A percentile compares a stretch with the other conserved stretches of the same genome.
phyloP scores from a whole-genome alignment of 2,797 vertebrate genomes.

The Acanthurus lineatus region DNA sequence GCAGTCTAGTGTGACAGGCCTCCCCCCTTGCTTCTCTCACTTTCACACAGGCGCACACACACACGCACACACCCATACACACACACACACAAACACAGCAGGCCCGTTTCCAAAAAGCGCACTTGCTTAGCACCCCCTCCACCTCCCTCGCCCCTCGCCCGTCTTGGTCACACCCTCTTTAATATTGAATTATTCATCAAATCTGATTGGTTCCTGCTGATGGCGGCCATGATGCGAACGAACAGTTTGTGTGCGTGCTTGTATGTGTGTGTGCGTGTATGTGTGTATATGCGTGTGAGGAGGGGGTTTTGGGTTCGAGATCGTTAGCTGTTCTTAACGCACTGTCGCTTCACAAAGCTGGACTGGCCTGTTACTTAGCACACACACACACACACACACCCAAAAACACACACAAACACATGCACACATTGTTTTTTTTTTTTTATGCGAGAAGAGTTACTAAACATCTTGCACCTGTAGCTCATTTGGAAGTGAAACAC shows the following conservation, averaged over 20 bases:
- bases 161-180: constrained; percentile 84
- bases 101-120: constrained; percentile 78
- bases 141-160: background rate
- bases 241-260: constrained; percentile 59
- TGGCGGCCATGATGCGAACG: constrained; percentile 77
- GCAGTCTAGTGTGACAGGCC: constrained; percentile 87
- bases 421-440: background rate
- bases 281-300: background rate
- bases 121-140: constrained; percentile 68
- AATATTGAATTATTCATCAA: constrained; percentile 88
- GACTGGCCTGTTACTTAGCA: constrained; percentile 18
- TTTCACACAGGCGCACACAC: constrained; percentile 50
- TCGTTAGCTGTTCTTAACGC: constrained; percentile 63
- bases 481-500: constrained; percentile 53
- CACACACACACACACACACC: constrained; percentile 1
- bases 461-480: constrained; percentile 60
- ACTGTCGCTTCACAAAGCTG: constrained; percentile 56
- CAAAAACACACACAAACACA: no score
- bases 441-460: background rate
- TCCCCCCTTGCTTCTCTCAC: constrained; percentile 55
- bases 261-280: constrained; percentile 1
- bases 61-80: constrained; percentile 57
- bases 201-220: constrained; percentile 84
- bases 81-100: constrained; percentile 61
- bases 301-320: constrained; percentile 52